Percentiles rank a stretch among this genome's conserved stretches.
Evolutionary conservation across 2,888 invertebrate genomes (phyloP).

Genomic region (Aphodius sticticus): DNA sequence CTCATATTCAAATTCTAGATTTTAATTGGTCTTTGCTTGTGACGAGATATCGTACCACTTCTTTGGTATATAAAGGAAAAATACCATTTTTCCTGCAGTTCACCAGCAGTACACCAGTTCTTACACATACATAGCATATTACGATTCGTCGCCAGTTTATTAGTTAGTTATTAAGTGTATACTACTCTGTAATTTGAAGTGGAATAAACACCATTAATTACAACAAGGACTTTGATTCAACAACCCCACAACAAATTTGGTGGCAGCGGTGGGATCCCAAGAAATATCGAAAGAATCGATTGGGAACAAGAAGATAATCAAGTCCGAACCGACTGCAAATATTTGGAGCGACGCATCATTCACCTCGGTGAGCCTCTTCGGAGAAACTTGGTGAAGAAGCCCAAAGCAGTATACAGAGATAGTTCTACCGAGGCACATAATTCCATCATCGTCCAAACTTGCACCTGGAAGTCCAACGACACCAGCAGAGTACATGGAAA

Average conservation of each 20-base stretch:
- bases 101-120: too few species aligned
- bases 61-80: too few species aligned
- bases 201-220: too few species aligned
- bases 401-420: not conserved
- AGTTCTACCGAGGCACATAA: not conserved
- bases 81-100: too few species aligned
- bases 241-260: not conserved
- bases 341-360: not conserved
- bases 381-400: not conserved
- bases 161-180: too few species aligned
- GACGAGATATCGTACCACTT: too few species aligned
- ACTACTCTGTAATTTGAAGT: too few species aligned
- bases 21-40: too few species aligned
- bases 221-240: not conserved
- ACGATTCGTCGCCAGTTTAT: too few species aligned
- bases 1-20: too few species aligned
- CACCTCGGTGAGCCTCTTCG: not conserved
- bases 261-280: not conserved
- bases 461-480: not conserved
- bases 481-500: too few species aligned
- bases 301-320: not conserved
- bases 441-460: not conserved
- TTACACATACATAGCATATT: too few species aligned
- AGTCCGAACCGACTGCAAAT: not conserved
- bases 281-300: not conserved